Evolutionary conservation across 1,140 invertebrate genomes (phyloP).

Genomic region (Pseudomyrmex cubaensis): DNA sequence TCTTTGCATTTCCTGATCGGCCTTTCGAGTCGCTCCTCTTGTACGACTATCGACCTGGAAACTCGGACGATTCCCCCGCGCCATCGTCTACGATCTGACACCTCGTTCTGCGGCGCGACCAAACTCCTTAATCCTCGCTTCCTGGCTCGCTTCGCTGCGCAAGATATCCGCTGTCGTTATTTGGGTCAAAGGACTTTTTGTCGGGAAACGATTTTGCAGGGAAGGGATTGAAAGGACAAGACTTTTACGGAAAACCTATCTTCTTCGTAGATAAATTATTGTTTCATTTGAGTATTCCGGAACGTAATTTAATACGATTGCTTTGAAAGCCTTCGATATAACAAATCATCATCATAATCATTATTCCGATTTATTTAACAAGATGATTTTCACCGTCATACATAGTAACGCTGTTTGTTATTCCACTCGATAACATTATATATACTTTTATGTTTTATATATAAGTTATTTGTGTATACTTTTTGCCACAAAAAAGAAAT

Average conservation of each 20-base stretch:
- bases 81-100: conserved; percentile 41
- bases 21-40: conserved; percentile 49
- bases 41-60: conserved; percentile 64
- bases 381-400: conserved; percentile 11
- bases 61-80: conserved; percentile 49
- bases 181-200: neutral
- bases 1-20: conserved; percentile 54
- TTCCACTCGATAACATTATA: conserved; percentile 16
- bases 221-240: neutral
- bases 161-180: conserved; percentile 37
- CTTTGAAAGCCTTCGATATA: neutral
- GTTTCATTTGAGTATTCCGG: neutral
- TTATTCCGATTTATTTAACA: conserved; percentile 27
- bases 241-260: neutral
- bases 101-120: conserved; percentile 28
- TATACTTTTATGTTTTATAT: neutral
- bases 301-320: too few relatives aligned
- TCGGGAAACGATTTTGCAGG: conserved; percentile 3
- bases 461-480: neutral
- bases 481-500: neutral
- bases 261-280: neutral
- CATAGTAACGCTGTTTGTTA: conserved; percentile 4
- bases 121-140: conserved; percentile 60
- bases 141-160: neutral
- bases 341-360: conserved; percentile 12